A percentile compares a stretch with the other conserved stretches of the same genome.
Evolutionary conservation across 2,113 vertebrate species (phyloP).

Genomic region (Bujurquina vittata): DNA sequence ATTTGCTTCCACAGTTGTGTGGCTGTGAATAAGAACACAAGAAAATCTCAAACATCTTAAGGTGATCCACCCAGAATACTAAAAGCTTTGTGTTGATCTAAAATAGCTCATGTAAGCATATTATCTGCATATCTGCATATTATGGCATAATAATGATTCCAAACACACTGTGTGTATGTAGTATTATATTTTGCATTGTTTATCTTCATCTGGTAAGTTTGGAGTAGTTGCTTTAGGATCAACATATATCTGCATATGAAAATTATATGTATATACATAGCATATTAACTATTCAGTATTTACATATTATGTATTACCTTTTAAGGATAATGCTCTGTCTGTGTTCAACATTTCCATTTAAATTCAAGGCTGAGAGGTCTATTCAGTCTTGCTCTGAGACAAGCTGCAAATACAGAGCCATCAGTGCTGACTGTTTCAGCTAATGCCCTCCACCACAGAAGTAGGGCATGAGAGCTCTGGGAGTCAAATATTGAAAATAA

Average conservation of each 20-base stretch:
- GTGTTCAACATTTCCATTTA: conserved; percentile 38
- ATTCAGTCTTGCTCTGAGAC: conserved; percentile 32
- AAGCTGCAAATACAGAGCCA: conserved; percentile 50
- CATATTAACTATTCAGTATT: neutral
- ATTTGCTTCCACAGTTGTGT: conserved; percentile 30
- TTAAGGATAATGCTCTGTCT: conserved; percentile 6
- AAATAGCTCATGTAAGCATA: neutral
- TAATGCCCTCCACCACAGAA: conserved; percentile 57
- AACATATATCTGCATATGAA: neutral
- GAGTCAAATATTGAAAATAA: conserved; percentile 66
- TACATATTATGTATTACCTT: neutral
- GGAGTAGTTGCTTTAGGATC: neutral
- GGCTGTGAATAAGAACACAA: neutral
- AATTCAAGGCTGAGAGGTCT: conserved; percentile 21
- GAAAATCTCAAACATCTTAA: neutral
- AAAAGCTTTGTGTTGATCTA: neutral
- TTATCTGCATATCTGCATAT: neutral
- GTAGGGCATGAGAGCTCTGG: conserved; percentile 61
- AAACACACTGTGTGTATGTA: neutral
- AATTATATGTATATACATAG: neutral
- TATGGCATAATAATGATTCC: neutral
- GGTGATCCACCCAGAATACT: neutral
- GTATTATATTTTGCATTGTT: neutral
- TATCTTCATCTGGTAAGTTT: neutral
- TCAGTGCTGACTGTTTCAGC: conserved; percentile 53